Evolutionary conservation across 2,888 invertebrate genomes (phyloP).

Genomic region (Thera britannica): DNA sequence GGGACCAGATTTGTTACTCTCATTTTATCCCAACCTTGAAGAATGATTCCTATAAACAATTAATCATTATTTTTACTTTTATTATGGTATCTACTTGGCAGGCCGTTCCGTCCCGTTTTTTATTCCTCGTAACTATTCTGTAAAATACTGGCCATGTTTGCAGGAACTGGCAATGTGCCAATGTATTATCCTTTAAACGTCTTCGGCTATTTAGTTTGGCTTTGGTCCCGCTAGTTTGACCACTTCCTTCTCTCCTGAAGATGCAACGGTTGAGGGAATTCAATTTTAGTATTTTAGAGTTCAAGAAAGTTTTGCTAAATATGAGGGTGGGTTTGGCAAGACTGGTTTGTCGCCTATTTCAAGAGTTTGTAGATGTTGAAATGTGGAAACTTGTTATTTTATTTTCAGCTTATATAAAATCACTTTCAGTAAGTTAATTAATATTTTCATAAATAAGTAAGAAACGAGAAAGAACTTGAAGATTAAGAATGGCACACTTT

Average conservation of each 20-base stretch:
- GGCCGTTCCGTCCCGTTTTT: constrained; percentile 18
- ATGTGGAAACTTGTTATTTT: too few relatives aligned
- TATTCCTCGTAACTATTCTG: constrained; percentile 28
- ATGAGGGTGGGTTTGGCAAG: constrained; percentile 1
- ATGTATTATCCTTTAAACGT: constrained; percentile 46
- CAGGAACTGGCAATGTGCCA: constrained; percentile 39
- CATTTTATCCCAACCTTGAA: background rate
- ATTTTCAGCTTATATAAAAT: too few relatives aligned
- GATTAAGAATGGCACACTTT: background rate
- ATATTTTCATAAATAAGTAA: too few relatives aligned
- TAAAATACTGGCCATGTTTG: constrained; percentile 33
- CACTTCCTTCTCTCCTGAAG: constrained; percentile 28
- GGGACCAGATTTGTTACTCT: constrained; percentile 1
- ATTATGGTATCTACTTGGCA: constrained; percentile 21
- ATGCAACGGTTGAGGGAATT: constrained; percentile 23
- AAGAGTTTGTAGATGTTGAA: background rate
- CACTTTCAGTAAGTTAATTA: too few relatives aligned
- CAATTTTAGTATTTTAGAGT: constrained; percentile 27
- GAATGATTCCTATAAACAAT: background rate
- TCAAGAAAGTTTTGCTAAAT: constrained; percentile 9
- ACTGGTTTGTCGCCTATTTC: constrained; percentile 3
- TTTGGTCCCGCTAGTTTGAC: constrained; percentile 41
- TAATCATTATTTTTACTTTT: constrained; percentile 2
- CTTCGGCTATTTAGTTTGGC: constrained; percentile 45
- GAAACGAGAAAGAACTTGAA: too few relatives aligned